Conservation (phyloP, 2,888 invertebrate genomes). For the Cylloceria caligata region DNA sequence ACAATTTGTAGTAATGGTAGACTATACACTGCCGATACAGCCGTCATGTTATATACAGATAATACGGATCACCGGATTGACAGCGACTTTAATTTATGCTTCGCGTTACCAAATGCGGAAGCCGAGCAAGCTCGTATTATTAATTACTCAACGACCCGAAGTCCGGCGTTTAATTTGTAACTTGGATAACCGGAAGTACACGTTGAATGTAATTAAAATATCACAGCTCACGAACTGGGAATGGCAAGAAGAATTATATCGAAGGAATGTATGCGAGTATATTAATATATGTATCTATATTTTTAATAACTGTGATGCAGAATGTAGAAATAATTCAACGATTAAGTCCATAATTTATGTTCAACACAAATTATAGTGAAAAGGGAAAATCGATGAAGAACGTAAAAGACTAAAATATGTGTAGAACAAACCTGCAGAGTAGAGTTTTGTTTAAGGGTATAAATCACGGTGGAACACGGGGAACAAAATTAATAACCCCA, state of each 20-base stretch:
- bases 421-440: too few species aligned
- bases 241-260: slow-evolving; percentile 1
- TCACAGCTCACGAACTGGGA: slow-evolving; percentile 46
- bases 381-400: too few species aligned
- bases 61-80: slow-evolving; percentile 51
- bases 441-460: too few species aligned
- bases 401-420: background rate
- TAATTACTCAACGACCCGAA: slow-evolving; percentile 61
- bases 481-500: too few species aligned
- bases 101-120: slow-evolving; percentile 42
- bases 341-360: background rate
- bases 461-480: too few species aligned
- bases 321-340: background rate
- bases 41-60: background rate
- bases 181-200: slow-evolving; percentile 72
- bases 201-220: slow-evolving; percentile 73
- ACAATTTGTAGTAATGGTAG: background rate
- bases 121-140: slow-evolving; percentile 48
- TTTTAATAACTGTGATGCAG: slow-evolving; percentile 20
- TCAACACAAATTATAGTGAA: background rate
- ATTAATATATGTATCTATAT: background rate
- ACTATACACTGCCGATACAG: slow-evolving; percentile 15
- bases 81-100: slow-evolving; percentile 62
- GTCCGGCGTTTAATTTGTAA: slow-evolving; percentile 71
- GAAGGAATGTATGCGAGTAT: background rate